Conservation (phyloP, 1,140 invertebrate genomes). For the Ridgeia piscesae region DNA sequence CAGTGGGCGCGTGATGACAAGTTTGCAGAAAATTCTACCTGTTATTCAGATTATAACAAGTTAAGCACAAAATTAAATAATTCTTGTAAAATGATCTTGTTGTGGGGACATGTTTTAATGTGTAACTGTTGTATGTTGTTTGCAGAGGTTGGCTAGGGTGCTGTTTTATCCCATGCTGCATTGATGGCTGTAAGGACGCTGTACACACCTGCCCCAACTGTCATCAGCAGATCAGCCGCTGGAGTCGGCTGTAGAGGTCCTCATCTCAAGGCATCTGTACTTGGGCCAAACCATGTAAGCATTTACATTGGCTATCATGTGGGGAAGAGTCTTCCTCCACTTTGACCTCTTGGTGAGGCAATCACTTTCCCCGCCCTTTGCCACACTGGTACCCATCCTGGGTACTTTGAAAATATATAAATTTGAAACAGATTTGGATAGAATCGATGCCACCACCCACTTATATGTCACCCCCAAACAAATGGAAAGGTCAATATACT, state of each 20-base stretch:
- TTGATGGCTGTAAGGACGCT: conserved; percentile 51
- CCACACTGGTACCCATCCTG: too few species aligned
- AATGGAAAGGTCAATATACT: too few species aligned
- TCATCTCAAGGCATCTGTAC: background rate
- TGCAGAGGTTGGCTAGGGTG: conserved; percentile 47
- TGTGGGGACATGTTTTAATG: background rate
- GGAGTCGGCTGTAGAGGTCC: conserved; percentile 32
- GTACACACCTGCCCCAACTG: conserved; percentile 55
- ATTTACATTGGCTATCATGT: background rate
- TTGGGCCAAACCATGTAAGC: background rate
- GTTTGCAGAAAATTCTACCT: too few species aligned
- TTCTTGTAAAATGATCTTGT: background rate
- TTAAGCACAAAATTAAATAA: too few species aligned
- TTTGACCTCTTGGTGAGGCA: too few species aligned
- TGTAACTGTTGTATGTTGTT: background rate
- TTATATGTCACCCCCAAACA: too few species aligned
- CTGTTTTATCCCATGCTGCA: conserved; percentile 54
- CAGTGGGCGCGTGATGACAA: too few species aligned
- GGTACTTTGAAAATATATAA: too few species aligned
- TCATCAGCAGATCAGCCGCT: conserved; percentile 40
- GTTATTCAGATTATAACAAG: too few species aligned
- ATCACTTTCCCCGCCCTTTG: too few species aligned
- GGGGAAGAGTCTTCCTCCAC: background rate
- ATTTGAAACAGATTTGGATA: too few species aligned
- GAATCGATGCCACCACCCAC: too few species aligned